These are phyloP conservation scores for Drosophila neocordata DNA, from an alignment of 1,140 invertebrate species.

Conservation along the genomic window DNA sequence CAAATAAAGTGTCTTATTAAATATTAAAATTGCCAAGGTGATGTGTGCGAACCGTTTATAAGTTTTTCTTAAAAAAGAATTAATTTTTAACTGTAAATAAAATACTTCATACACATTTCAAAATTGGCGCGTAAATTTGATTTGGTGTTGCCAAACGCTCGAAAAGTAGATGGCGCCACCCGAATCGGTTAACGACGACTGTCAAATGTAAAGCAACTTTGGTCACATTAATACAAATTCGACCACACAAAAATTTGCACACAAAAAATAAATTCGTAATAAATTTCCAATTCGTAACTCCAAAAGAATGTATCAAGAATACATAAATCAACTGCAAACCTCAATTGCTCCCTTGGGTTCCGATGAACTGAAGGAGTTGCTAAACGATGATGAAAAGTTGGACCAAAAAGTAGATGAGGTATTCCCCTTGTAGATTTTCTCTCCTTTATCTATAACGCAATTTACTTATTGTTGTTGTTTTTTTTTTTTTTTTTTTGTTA, in stretches of 20 bases:
- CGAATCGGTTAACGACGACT: too few species aligned
- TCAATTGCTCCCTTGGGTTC: slow-evolving; percentile 85
- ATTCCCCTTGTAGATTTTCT: too few species aligned
- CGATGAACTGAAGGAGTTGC: slow-evolving; percentile 91
- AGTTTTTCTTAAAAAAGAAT: too few species aligned
- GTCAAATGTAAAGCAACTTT: too few species aligned
- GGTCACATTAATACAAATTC: too few species aligned
- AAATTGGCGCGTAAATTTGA: too few species aligned
- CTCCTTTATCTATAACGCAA: neutral
- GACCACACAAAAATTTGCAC: too few species aligned
- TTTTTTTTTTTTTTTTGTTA: neutral
- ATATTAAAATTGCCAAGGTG: neutral
- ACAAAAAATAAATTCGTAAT: neutral
- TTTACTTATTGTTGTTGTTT: neutral
- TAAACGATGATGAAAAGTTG: slow-evolving; percentile 93
- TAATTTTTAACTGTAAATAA: too few species aligned
- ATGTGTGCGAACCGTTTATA: too few species aligned
- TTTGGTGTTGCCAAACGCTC: too few species aligned
- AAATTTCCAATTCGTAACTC: neutral
- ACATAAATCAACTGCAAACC: slow-evolving; percentile 83
- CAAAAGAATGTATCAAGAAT: slow-evolving; percentile 79
- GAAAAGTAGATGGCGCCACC: too few species aligned
- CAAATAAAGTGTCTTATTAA: slow-evolving; percentile 1
- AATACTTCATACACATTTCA: too few species aligned
- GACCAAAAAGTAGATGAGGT: slow-evolving; percentile 89